Evolutionary conservation across 2,797 vertebrate genomes (phyloP), one percentile per base, ranked within the genome.

Genomic region (Karalla daura): DNA sequence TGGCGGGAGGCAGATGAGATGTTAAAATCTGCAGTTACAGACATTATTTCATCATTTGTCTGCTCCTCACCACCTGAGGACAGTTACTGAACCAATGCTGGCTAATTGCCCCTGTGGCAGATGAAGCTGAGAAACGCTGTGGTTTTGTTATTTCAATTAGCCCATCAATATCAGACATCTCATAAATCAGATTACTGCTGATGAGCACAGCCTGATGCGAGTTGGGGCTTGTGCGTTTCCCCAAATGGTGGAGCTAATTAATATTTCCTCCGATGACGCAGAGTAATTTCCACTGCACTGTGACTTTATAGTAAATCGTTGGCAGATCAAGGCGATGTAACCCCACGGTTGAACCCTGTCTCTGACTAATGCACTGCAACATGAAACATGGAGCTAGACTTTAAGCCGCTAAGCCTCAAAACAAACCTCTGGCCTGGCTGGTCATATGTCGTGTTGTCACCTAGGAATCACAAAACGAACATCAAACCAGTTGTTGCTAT

Each of bases 391-490:
- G 7, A 33, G 11, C n/a, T 24, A 56, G 62, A 60, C 49, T 50
- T 56, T 44, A 74, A 49, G n/a, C 47, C 10, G 32, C 24, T 25
- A 39, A 60, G 27, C 27, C 40, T 52, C 25, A 49, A 28, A 63
- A 39, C 51, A 62, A 59, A 44, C 32, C 45, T 9, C 12, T 15
- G 39, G 0, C 15, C 52, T n/a, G n/a, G n/a, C 11, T 45, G 27
- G 10, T 46, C 12, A 12, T 21, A 21, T 7, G 18, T 47, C 11
- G 10, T n/a, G 11, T 27, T 39, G n/a, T 61, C 7, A 30, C 17
- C 46, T 14, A 9, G 12, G 33, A n/a, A 21, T 7, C 27, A 15
- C 3, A 12, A 21, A 8, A 25, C 32, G 44, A 12, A 24, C 24
- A 14, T 32, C 4, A 7, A 30, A 9, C 10, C 10, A 10, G 12